These are phyloP conservation scores for Halocynthia aurantium DNA, from an alignment of 23 tunicate genomes.

Conservation along the genomic window DNA sequence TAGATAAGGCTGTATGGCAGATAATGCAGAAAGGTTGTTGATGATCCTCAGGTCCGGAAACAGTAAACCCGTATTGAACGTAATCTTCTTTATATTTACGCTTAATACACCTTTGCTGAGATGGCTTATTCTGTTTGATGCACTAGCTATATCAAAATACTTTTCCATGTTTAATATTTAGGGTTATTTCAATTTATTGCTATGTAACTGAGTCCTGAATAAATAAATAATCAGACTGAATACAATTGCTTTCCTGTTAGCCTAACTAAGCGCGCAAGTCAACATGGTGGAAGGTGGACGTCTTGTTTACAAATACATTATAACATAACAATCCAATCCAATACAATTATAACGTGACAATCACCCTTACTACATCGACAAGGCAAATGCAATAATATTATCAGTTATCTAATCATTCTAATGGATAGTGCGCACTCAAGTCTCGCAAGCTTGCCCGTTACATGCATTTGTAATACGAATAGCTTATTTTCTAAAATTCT, in stretches of 20 bases:
- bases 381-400: too few species aligned
- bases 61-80: constrained; percentile 49
- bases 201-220: constrained; percentile 3
- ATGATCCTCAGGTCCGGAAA: constrained; percentile 41
- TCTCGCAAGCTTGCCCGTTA: too few species aligned
- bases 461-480: too few species aligned
- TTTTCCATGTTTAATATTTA: constrained; percentile 23
- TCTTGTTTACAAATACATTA: neutral
- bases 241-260: constrained; percentile 1
- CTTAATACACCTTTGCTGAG: constrained; percentile 20
- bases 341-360: neutral
- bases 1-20: constrained; percentile 59
- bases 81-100: constrained; percentile 46
- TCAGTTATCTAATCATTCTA: too few species aligned
- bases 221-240: constrained; percentile 1
- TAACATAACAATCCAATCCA: neutral
- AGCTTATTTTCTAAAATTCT: too few species aligned
- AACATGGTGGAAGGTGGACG: neutral
- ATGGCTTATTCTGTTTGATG: constrained; percentile 39
- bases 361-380: too few species aligned
- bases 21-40: constrained; percentile 66
- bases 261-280: neutral
- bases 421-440: too few species aligned
- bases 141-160: constrained; percentile 21
- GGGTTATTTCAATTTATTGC: too few species aligned